A percentile compares a stretch with the other conserved stretches of the same genome.
Evolutionary conservation across 64 coral and sea anemone genomes (phyloP).

Genomic region (Porites australiensis): DNA sequence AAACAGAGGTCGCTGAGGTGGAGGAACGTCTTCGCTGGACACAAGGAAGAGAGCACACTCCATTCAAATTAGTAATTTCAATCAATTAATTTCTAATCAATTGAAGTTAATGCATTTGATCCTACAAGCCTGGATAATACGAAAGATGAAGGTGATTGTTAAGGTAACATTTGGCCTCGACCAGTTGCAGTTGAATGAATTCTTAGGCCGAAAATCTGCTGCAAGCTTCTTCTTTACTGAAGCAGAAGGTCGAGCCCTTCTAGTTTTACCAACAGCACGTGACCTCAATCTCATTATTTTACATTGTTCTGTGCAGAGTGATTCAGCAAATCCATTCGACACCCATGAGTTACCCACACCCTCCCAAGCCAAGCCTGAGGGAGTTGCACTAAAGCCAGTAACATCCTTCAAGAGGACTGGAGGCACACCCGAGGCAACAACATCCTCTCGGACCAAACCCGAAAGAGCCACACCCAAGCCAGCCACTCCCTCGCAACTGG

Average conservation of each 20-base stretch:
- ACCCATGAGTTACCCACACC: too few species aligned
- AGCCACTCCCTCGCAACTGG: neutral
- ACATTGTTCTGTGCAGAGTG: conserved; percentile 62
- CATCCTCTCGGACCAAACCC: neutral
- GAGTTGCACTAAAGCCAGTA: neutral
- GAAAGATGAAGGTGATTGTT: too few species aligned
- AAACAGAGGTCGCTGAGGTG: too few species aligned
- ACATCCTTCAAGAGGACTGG: neutral
- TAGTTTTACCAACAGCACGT: conserved; percentile 66
- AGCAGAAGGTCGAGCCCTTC: conserved; percentile 53
- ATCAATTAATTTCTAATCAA: too few species aligned
- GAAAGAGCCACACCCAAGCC: neutral
- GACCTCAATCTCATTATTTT: conserved; percentile 54
- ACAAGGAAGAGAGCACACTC: too few species aligned
- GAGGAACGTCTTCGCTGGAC: too few species aligned
- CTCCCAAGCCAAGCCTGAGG: neutral
- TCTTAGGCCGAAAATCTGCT: neutral
- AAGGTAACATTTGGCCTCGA: too few species aligned
- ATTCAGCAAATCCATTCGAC: neutral
- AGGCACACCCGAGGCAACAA: too few species aligned
- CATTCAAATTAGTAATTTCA: too few species aligned
- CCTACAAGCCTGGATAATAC: too few species aligned
- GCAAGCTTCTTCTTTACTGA: conserved; percentile 67
- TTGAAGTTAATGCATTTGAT: too few species aligned
- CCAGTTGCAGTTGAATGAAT: neutral